phyloP scores from a whole-genome alignment of 2,888 invertebrate genomes.

The Drosophila melanosoma region DNA sequence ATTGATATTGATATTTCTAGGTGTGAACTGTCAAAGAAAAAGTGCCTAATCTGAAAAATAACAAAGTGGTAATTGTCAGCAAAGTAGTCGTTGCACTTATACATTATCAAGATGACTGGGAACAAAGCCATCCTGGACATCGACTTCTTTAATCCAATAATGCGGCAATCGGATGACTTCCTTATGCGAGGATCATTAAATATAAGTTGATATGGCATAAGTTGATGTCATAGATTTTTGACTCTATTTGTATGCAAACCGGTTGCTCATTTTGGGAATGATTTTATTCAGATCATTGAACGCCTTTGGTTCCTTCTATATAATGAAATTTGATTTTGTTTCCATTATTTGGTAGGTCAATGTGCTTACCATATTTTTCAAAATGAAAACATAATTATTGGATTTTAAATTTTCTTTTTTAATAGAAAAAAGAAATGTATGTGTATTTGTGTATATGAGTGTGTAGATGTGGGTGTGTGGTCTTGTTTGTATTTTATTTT shows the following conservation, averaged over 20 bases:
- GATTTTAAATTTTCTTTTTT: slow-evolving; percentile 56
- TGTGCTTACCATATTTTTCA: slow-evolving; percentile 4
- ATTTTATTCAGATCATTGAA: background rate
- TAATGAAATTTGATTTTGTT: background rate
- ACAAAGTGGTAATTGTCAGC: background rate
- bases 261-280: background rate
- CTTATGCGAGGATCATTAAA: background rate
- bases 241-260: background rate
- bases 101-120: background rate
- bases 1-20: background rate
- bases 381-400: slow-evolving; percentile 53
- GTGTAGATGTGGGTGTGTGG: slow-evolving; percentile 21
- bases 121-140: too few species aligned
- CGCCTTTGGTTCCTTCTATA: background rate
- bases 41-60: background rate
- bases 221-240: too few species aligned
- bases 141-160: too few species aligned
- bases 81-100: background rate
- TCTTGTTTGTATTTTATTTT: slow-evolving; percentile 35
- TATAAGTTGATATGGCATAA: background rate
- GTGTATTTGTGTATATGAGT: slow-evolving; percentile 8
- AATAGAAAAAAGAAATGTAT: slow-evolving; percentile 74
- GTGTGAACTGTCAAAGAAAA: background rate
- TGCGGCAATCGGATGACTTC: too few species aligned
- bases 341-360: slow-evolving; percentile 33